Percentiles rank a stretch among this genome's conserved stretches.
These are phyloP conservation scores for Aix galericulata DNA, from an alignment of 2,113 vertebrate genomes.

Conservation along the genomic window DNA sequence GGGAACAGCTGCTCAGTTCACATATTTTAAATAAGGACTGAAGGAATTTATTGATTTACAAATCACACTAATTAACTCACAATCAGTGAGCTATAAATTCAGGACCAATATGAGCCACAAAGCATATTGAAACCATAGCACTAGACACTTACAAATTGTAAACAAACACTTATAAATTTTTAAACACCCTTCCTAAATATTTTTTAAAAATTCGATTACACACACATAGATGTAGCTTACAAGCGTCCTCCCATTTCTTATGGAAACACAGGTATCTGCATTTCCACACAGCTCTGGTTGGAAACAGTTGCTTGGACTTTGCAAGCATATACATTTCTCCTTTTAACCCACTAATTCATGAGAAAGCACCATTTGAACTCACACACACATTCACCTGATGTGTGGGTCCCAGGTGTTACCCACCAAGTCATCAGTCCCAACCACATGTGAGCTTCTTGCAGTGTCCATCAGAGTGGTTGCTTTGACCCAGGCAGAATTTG, in stretches of 20 bases:
- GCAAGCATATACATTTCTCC: neutral
- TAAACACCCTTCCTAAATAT: neutral
- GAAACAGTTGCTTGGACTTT: neutral
- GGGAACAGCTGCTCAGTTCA: neutral
- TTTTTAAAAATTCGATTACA: neutral
- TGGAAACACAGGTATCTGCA: fast-evolving
- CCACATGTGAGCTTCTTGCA: neutral
- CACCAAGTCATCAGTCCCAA: neutral
- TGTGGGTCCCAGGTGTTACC: fast-evolving
- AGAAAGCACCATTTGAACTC: neutral
- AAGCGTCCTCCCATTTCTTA: neutral
- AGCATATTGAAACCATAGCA: neutral
- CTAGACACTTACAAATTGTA: neutral
- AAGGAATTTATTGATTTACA: neutral
- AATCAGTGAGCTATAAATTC: neutral
- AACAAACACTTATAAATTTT: neutral
- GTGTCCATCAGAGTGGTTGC: neutral
- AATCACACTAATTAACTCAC: slow-evolving; percentile 4
- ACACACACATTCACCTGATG: fast-evolving
- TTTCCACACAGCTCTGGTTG: neutral
- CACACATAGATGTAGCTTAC: neutral
- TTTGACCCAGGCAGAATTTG: neutral
- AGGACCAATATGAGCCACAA: neutral
- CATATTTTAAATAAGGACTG: neutral
- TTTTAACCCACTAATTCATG: neutral